Conservation (phyloP, 2,888 invertebrate species). For the Acrocyrtus sp. region DNA sequence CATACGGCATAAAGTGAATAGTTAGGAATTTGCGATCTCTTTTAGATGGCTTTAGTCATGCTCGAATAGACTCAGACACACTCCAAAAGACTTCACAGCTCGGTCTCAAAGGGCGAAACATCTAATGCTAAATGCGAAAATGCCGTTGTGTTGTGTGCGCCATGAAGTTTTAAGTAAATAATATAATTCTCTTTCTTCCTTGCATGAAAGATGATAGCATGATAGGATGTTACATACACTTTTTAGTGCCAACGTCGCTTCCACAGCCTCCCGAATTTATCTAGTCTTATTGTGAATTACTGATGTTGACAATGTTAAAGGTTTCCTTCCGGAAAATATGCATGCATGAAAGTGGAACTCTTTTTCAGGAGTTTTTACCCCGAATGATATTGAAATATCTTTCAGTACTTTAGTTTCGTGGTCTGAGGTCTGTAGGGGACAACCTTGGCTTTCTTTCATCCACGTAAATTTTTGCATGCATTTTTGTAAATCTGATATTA, state of each 20-base stretch:
- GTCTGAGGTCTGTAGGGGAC: no score
- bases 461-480: no score
- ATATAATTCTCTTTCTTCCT: not conserved
- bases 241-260: not conserved
- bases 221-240: not conserved
- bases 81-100: not conserved
- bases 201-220: not conserved
- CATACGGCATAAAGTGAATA: slow-evolving; percentile 1
- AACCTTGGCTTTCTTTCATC: not conserved
- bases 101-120: not conserved
- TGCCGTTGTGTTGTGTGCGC: not conserved
- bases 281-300: not conserved
- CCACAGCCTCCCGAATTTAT: not conserved
- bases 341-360: no score
- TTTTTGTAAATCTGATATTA: no score
- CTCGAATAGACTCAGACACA: slow-evolving; percentile 21
- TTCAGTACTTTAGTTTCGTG: no score
- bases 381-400: not conserved
- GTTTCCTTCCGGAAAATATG: not conserved
- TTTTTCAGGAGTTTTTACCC: not conserved
- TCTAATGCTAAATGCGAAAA: not conserved
- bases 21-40: slow-evolving; percentile 35
- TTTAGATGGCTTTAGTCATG: slow-evolving; percentile 10
- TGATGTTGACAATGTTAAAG: not conserved
- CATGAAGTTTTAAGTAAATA: not conserved